Evolutionary conservation across 2,888 invertebrate species (phyloP), one percentile per base, ranked within the genome.

Genomic region (Geotrupes spiniger): DNA sequence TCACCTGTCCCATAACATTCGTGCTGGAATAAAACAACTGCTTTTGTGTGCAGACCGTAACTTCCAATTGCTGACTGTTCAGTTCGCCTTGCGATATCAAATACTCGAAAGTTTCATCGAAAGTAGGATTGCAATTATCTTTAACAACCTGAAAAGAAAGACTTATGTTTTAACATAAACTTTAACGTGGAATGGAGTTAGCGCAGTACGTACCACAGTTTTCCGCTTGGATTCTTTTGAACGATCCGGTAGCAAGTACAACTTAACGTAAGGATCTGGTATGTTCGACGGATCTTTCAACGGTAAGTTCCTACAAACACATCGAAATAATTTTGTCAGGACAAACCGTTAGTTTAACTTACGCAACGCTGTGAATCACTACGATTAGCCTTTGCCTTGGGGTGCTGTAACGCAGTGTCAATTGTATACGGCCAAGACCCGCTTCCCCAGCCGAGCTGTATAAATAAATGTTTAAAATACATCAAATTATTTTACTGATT

Each of bases 71-170:
- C 10, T 87, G 81, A 36, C 82, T 82, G 62, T 83, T 80, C 43
- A 94, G 72, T 68, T 94, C 94, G 1, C 85, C 85, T 58, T 85
- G 82, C 1, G 89, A 89, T 56, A 94, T 84, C 36, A 86, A 76
- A 77, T 92, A 95, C 70, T 95, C 94, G 67, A 94, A 93, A 59
- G 87, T 86, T 67, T 93, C 91, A 71, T 96, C 94, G 70, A 86
- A 96, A 16, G 87, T 80, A 0, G 95, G 94, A 78, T 90, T 91
- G 65, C 92, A 92, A 66, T 85, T 92, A 71, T 95, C 92, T 69
- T 92, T 93, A 52, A 89, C 76, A 9, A 83, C 81, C 83, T 84
- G 54, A 4, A 63, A 57, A 46, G 53, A 38, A 15, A 31, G 21
- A 39, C 16, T n/a, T n/a, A n/a, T 31, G n/a, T 36, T 43, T 41